Base-by-base conservation (phyloP, 2,888 invertebrate species). In the Cheilosia soror region DNA sequence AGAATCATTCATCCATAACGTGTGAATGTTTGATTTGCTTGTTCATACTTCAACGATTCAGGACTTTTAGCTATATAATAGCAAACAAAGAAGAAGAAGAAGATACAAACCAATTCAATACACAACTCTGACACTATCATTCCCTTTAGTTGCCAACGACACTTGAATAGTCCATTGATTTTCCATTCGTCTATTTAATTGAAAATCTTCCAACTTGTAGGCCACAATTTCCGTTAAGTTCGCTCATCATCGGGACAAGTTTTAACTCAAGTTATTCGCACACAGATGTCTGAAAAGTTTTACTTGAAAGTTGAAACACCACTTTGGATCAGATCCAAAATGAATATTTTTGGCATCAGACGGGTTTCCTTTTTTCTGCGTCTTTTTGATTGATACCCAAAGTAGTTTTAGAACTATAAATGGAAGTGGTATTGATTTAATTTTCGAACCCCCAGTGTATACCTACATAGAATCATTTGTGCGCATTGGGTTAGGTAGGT, bases 241-340 rank as follows among this genome's bases (percentile, higher is more conserved):
- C 4, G 5, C 47, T 40, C 47, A 27, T 55, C 44, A 55, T 55
- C 15, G 53, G 42, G 29, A 62, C 53, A 77, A 9, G 27, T 62
- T 76, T 25, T 15, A 13, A 31, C 58, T 2, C n/a, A 44, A 44
- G 44, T 44, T 47, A 11, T 1, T 20, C 20, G 15, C 5, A n/a
- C 0, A 62, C 15, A 44, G 9, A 6, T 55, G 77, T 60, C 47
- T 37, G 25, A 7, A 60, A 76, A 51, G 7, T 33, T 51, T 66
- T 15, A 15, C 29, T 29, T 75, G n/a, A 20, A 20, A 11, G 11
- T 37, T 37, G 37, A 9, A 5, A 40, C 55, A 69, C 4, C 15
- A 49, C 33, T 55, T 69, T 69, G 77, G 71, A 62, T 20, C 1
- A 1, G 6, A 47, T 29, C 55, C 62, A 78, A 69, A 55, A 40